Evolutionary conservation across 2,113 vertebrate genomes (phyloP).

Genomic region (Nyctibius bracteatus): DNA sequence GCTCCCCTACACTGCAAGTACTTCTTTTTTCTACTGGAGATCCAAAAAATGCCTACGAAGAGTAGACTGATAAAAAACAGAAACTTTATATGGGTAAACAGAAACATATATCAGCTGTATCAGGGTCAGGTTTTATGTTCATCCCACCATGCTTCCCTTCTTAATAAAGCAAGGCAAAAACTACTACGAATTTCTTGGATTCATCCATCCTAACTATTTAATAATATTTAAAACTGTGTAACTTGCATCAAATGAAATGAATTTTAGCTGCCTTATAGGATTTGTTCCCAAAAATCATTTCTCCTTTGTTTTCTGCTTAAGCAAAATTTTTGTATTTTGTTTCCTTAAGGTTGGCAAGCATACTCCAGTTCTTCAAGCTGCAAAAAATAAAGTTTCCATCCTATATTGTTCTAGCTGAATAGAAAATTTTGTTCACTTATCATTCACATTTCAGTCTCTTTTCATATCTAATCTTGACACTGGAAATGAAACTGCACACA

Average conservation of each 20-base stretch:
- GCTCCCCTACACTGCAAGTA: background rate
- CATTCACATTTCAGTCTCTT: background rate
- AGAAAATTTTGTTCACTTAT: background rate
- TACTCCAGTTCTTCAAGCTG: background rate
- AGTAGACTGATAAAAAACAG: background rate
- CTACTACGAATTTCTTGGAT: accelerated
- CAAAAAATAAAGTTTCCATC: background rate
- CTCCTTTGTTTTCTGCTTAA: background rate
- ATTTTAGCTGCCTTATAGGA: background rate
- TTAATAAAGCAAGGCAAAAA: background rate
- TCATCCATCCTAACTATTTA: background rate
- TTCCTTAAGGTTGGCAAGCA: background rate
- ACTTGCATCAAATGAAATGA: background rate
- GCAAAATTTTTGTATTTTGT: background rate
- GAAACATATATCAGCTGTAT: background rate
- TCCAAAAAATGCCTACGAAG: background rate
- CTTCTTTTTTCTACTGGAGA: background rate
- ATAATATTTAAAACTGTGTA: background rate
- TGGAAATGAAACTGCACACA: background rate
- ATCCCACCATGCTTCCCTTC: background rate
- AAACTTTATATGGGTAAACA: background rate
- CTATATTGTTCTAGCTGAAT: background rate
- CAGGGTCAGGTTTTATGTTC: accelerated
- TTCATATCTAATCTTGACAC: background rate
- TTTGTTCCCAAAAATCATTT: background rate